Base-by-base conservation (phyloP, 1,140 invertebrate species). In the Papilio helenus region DNA sequence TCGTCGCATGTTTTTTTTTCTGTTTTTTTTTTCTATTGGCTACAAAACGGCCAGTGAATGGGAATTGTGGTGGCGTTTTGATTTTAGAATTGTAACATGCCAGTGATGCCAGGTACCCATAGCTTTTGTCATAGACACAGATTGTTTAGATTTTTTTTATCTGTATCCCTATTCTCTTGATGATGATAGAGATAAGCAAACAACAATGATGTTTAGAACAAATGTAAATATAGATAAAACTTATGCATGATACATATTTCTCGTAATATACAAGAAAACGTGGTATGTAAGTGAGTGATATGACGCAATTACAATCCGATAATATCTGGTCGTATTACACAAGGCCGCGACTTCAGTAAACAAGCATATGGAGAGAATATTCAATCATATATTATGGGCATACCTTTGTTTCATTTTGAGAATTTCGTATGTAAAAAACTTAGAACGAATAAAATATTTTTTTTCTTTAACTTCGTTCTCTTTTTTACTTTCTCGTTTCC, bases 1-100 rank as follows among this genome's bases (percentile, higher is more conserved):
- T 82, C 77, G 76, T 65, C 79, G 82, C 78, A 82, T 79, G 79
- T 68, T 68, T 72, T 65, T 46, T 76, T 79, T 72, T 73, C 29
- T 55, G 8, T 55, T 55, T 55, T 82, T 76, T 42, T 74, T 71
- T 39, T 20, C 49, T 55, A 61, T 72, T 34, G 55, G 23, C 20
- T 49, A 16, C 55, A 61, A 74, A 74, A 77, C 55, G 39, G 76
- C 34, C 51, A 34, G 76, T 77, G 76, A 77, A 77, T 77, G 55
- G 55, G 44, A 61, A 77, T 77, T 77, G 74, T 76, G 23, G 49
- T 76, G 7, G 26, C 55, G 51, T 76, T 76, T 76, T 58, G 74
- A 58, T 44, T 76, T 76, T 76, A 68, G 23, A 68, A 68, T 68
- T 68, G 61, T 68, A 16, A 68, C 61, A 68, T 68, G 61, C 61